Evolutionary conservation across 2,888 invertebrate species (phyloP).

Genomic region (Lochmaea crataegi): DNA sequence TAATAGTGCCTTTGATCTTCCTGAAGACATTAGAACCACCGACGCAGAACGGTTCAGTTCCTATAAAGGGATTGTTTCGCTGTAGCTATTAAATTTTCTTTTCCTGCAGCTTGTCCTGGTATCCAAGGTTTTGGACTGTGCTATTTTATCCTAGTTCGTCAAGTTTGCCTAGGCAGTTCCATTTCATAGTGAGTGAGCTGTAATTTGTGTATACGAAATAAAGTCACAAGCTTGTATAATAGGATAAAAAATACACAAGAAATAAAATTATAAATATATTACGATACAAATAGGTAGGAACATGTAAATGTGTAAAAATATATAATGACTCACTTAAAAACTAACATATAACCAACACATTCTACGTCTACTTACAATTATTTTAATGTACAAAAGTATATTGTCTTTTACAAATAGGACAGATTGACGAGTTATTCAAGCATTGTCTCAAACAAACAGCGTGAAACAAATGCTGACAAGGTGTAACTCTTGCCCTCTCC

Average conservation of each 20-base stretch:
- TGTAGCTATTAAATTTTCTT: too few species aligned
- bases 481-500: constrained; percentile 79
- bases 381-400: constrained; percentile 63
- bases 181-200: too few species aligned
- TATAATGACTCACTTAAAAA: constrained; percentile 29
- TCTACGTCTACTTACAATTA: not conserved
- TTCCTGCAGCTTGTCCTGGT: too few species aligned
- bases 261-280: constrained; percentile 16
- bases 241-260: constrained; percentile 5
- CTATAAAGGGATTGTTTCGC: too few species aligned
- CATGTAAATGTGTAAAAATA: constrained; percentile 34
- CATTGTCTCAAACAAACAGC: constrained; percentile 81
- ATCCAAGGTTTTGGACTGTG: too few species aligned
- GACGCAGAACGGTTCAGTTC: too few species aligned
- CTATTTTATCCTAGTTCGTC: too few species aligned
- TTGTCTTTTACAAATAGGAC: constrained; percentile 81
- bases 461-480: constrained; percentile 84
- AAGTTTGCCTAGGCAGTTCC: too few species aligned
- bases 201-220: too few species aligned
- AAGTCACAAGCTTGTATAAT: too few species aligned
- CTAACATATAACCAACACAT: constrained; percentile 12
- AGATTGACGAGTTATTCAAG: constrained; percentile 75
- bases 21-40: too few species aligned
- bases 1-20: too few species aligned
- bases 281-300: constrained; percentile 30